These are phyloP conservation scores for Lamellibrachia columna DNA, from an alignment of 2,888 invertebrate species.

Conservation along the genomic window DNA sequence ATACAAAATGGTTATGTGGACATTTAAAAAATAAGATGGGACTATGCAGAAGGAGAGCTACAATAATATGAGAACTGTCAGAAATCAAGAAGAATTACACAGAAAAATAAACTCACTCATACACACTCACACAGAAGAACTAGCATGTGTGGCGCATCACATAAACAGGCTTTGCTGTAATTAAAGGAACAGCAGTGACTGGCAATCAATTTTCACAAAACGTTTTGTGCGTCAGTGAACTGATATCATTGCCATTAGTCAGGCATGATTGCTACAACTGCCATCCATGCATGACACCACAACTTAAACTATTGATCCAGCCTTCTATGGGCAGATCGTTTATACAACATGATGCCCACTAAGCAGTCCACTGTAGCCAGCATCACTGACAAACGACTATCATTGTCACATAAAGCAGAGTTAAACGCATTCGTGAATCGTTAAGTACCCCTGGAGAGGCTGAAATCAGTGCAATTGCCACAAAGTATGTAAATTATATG, in stretches of 20 bases:
- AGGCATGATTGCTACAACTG: neutral
- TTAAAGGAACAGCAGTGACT: neutral
- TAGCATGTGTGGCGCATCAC: neutral
- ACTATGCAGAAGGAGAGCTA: neutral
- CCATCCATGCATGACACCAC: neutral
- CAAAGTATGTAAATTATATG: neutral
- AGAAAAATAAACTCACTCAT: too few relatives aligned
- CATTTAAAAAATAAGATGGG: neutral
- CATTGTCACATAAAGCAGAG: conserved; percentile 4
- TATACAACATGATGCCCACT: neutral
- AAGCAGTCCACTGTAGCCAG: neutral
- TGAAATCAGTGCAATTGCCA: neutral
- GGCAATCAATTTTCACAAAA: neutral
- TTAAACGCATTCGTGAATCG: neutral
- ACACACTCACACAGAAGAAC: too few relatives aligned
- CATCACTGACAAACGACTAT: neutral
- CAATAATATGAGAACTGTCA: neutral
- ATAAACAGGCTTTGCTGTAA: neutral
- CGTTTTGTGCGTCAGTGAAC: neutral
- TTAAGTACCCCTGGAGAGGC: neutral
- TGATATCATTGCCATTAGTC: neutral
- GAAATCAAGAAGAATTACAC: neutral
- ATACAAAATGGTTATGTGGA: neutral
- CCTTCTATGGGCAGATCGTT: neutral
- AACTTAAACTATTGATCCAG: neutral